Conservation (phyloP, 2,888 invertebrate genomes). For the Lasioglossum marginatum region DNA sequence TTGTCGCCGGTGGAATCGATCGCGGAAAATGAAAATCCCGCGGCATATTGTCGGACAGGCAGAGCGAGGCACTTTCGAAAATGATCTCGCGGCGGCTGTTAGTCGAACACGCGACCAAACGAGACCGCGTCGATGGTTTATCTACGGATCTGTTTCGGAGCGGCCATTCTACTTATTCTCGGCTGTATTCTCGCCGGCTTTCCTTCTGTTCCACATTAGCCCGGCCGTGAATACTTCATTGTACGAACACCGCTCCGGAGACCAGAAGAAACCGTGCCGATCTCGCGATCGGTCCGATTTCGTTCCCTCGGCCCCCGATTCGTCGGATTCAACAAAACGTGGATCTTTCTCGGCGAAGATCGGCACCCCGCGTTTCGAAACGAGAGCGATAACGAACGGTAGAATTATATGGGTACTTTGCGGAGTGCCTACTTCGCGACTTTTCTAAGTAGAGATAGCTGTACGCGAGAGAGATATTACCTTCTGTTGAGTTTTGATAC, state of each 20-base stretch:
- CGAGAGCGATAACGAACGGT: neutral
- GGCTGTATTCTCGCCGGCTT: slow-evolving; percentile 47
- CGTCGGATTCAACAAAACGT: neutral
- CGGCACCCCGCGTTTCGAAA: neutral
- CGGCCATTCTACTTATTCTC: slow-evolving; percentile 55
- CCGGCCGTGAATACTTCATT: slow-evolving; percentile 45
- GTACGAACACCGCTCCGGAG: slow-evolving; percentile 21
- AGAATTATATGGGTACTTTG: neutral
- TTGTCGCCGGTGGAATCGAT: neutral
- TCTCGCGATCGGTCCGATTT: slow-evolving; percentile 6
- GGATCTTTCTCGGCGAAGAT: neutral
- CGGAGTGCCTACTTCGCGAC: neutral
- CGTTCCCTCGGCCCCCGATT: neutral
- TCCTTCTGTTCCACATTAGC: slow-evolving; percentile 58
- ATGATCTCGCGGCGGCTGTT: neutral
- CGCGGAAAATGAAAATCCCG: neutral
- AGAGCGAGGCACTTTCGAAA: neutral
- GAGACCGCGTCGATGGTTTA: slow-evolving; percentile 47
- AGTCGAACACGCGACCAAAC: slow-evolving; percentile 10
- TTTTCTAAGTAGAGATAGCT: neutral
- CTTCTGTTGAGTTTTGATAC: no score
- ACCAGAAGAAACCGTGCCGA: slow-evolving; percentile 12
- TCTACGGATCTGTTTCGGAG: slow-evolving; percentile 47
- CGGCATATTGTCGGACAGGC: neutral
- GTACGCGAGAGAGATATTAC: no score